These are phyloP conservation scores for Antechinus stuartii DNA, from an alignment of 2,113 vertebrate genomes.

Conservation along the genomic window DNA sequence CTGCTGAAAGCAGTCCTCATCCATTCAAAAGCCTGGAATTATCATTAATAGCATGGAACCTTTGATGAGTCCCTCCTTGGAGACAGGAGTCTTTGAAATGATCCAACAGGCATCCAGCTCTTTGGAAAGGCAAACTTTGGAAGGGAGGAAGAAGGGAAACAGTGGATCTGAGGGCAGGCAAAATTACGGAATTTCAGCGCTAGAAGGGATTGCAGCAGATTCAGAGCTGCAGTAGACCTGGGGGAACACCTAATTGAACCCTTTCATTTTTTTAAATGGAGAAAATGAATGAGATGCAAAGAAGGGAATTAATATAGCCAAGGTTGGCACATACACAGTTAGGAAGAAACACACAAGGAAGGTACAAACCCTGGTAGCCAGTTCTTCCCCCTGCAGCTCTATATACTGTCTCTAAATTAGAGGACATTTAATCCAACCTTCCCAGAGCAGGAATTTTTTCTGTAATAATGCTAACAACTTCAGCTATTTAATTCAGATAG, in stretches of 20 bases:
- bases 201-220: not conserved
- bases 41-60: constrained; percentile 64
- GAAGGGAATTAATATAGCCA: not conserved
- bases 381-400: not conserved
- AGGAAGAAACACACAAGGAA: not conserved
- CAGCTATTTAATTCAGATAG: not conserved
- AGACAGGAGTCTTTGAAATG: constrained; percentile 80
- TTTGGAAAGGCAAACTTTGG: constrained; percentile 71
- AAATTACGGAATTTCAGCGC: not conserved
- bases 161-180: not conserved
- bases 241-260: not conserved
- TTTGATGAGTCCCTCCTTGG: constrained; percentile 78
- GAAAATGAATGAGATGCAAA: not conserved
- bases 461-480: not conserved
- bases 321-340: not conserved
- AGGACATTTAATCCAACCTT: not conserved
- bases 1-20: constrained; percentile 78
- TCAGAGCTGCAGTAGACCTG: not conserved
- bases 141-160: not conserved
- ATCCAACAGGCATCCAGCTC: constrained; percentile 79
- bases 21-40: constrained; percentile 71
- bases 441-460: not conserved
- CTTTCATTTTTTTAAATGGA: not conserved
- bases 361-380: not conserved
- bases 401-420: not conserved